Conservation (phyloP, 1,140 invertebrate species). For the Platyscapa corneri region DNA sequence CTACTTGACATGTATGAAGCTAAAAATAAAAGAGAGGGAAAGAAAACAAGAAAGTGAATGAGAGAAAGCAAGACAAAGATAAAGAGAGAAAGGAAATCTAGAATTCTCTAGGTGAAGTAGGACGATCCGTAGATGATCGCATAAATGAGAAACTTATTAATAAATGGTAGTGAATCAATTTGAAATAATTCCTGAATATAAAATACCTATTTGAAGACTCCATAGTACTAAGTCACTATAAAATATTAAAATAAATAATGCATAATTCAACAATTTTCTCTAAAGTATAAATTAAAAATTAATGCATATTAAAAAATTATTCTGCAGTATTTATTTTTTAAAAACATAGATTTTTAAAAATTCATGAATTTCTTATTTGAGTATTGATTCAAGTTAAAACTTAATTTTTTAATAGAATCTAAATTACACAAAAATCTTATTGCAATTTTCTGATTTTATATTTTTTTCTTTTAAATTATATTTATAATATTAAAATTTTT, state of each 20-base stretch:
- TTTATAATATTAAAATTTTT: no score
- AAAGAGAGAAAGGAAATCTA: slow-evolving; percentile 32
- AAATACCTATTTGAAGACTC: neutral
- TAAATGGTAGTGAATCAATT: neutral
- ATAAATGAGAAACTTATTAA: slow-evolving; percentile 22
- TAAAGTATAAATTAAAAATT: neutral
- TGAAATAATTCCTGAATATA: no score
- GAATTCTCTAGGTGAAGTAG: slow-evolving; percentile 11
- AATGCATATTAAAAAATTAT: neutral
- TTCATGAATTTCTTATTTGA: no score
- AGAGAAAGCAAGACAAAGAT: slow-evolving; percentile 34
- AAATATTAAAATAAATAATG: neutral
- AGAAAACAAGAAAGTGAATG: slow-evolving; percentile 45
- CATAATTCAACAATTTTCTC: neutral
- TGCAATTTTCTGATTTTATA: no score
- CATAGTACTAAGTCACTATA: neutral
- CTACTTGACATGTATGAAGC: neutral
- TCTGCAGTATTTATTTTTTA: no score
- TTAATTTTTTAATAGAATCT: no score
- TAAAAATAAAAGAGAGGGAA: neutral
- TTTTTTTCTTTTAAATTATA: no score
- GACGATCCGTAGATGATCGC: slow-evolving; percentile 23
- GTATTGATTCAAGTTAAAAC: no score
- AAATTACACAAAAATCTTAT: no score
- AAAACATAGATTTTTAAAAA: no score